These are phyloP conservation scores for Lepidonotus clava DNA, from an alignment of 2,888 invertebrate genomes.

Conservation along the genomic window DNA sequence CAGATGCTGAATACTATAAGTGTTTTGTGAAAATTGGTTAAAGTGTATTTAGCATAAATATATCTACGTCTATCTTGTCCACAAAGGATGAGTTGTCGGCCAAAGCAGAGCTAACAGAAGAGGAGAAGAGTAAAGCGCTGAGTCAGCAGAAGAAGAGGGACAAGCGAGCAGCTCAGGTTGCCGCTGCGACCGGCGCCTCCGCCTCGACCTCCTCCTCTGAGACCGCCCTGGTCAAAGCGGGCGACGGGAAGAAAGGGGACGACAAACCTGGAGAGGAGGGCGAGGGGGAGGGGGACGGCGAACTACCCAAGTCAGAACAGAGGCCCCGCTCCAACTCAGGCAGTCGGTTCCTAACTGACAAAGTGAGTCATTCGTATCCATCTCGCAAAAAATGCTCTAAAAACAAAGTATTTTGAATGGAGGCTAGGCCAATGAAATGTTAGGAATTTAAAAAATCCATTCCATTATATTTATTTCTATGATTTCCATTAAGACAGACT, in stretches of 20 bases:
- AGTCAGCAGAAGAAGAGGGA: no score
- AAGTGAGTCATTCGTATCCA: constrained; percentile 81
- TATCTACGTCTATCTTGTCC: no score
- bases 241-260: neutral
- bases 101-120: constrained; percentile 46
- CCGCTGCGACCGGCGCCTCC: neutral
- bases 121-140: constrained; percentile 30
- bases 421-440: no score
- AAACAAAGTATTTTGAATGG: no score
- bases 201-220: neutral
- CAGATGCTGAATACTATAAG: no score
- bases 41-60: no score
- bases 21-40: no score
- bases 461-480: no score
- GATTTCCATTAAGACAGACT: no score
- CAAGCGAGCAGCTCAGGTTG: no score
- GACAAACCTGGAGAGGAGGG: neutral
- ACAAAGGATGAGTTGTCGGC: constrained; percentile 27
- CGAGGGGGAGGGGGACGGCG: neutral
- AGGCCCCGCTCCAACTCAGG: constrained; percentile 89
- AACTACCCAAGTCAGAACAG: constrained; percentile 46
- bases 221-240: neutral
- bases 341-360: constrained; percentile 89
- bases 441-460: no score
- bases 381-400: neutral